Evolutionary conservation across 2,113 vertebrate genomes (phyloP).

Genomic region (Spea multiplicata): DNA sequence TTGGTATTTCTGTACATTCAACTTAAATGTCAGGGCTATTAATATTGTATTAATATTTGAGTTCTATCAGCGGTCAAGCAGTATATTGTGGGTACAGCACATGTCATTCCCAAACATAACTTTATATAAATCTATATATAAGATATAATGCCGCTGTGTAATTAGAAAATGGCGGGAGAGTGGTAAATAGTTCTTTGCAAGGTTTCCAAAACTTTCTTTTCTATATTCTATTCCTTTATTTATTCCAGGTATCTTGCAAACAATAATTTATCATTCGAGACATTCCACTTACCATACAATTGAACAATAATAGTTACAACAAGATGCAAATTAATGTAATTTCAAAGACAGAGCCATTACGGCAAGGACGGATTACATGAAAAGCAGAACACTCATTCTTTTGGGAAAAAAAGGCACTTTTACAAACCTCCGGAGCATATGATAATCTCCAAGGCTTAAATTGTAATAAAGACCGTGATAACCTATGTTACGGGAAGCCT

Average conservation of each 20-base stretch:
- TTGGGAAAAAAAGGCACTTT: slow-evolving; percentile 30
- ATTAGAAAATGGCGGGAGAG: too few relatives aligned
- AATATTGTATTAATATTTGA: too few relatives aligned
- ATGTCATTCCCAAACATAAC: too few relatives aligned
- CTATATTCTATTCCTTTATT: slow-evolving; percentile 6
- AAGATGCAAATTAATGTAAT: slow-evolving; percentile 47
- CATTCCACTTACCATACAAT: slow-evolving; percentile 29
- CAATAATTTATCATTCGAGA: slow-evolving; percentile 5
- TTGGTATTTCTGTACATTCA: too few relatives aligned
- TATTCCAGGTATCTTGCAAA: not conserved
- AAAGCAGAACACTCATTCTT: slow-evolving; percentile 33
- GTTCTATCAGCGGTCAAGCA: too few relatives aligned
- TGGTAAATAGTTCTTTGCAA: too few relatives aligned
- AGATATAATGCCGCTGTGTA: too few relatives aligned
- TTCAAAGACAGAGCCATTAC: slow-evolving; percentile 37
- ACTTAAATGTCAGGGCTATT: too few relatives aligned
- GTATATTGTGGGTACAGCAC: too few relatives aligned
- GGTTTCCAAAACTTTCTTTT: not conserved
- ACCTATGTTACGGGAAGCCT: slow-evolving; percentile 31
- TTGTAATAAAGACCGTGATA: slow-evolving; percentile 44
- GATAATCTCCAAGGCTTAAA: slow-evolving; percentile 44
- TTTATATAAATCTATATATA: too few relatives aligned
- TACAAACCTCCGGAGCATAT: slow-evolving; percentile 24
- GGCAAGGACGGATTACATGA: slow-evolving; percentile 30
- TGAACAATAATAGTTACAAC: slow-evolving; percentile 43